These are phyloP conservation scores for Epizoanthus rinbou DNA, from an alignment of 92 coral and sea anemone species.

Conservation along the genomic window DNA sequence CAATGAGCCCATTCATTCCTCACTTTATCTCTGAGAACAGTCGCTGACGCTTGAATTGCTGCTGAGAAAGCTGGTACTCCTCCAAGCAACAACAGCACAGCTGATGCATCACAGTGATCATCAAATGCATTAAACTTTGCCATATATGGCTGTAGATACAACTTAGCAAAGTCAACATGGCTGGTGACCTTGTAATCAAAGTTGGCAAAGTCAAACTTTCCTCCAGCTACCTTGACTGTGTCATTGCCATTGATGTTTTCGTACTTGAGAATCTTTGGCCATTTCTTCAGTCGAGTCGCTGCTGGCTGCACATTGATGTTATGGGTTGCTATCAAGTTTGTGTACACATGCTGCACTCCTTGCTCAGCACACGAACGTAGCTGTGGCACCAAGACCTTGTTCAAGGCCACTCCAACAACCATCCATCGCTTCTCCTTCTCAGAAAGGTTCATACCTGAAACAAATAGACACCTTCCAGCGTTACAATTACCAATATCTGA, in stretches of 20 bases:
- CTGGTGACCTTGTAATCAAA: conserved; percentile 49
- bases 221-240: neutral
- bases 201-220: conserved; percentile 39
- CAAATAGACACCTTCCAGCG: too few relatives aligned
- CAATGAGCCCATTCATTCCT: conserved; percentile 68
- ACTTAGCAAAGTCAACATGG: conserved; percentile 52
- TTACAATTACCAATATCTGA: too few relatives aligned
- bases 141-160: conserved; percentile 50
- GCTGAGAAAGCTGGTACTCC: conserved; percentile 51
- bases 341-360: neutral
- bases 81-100: conserved; percentile 54
- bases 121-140: conserved; percentile 61
- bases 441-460: conserved; percentile 37
- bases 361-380: neutral
- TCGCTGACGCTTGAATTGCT: conserved; percentile 51
- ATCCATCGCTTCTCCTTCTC: conserved; percentile 29
- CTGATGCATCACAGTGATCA: conserved; percentile 60
- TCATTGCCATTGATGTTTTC: conserved; percentile 45
- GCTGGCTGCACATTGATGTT: conserved; percentile 2
- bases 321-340: neutral
- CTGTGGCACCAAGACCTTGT: conserved; percentile 29
- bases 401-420: conserved; percentile 24
- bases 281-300: neutral
- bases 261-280: conserved; percentile 35
- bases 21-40: conserved; percentile 41